A percentile compares a stretch with the other conserved stretches of the same genome.
phyloP scores from a whole-genome alignment of 2,888 invertebrate genomes.

The Scrobipalpa atriplicella region DNA sequence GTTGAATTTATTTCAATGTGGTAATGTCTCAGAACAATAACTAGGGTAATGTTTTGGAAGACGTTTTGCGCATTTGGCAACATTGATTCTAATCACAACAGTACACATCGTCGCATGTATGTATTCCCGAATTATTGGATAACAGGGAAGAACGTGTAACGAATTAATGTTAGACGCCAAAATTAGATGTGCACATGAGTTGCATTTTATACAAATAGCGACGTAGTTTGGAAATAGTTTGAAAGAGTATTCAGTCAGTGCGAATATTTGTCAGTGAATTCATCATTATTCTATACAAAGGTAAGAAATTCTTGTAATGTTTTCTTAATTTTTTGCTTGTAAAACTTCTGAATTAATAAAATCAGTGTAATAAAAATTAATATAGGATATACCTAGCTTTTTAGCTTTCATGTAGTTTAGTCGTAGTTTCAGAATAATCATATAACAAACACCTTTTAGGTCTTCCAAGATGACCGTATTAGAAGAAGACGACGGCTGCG shows the following conservation, averaged over 20 bases:
- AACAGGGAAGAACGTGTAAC: constrained; percentile 29
- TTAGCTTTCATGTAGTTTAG: constrained; percentile 10
- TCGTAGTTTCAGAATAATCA: constrained; percentile 16
- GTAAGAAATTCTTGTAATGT: constrained; percentile 1
- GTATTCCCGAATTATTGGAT: constrained; percentile 28
- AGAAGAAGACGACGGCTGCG: constrained; percentile 39
- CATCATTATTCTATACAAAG: background rate
- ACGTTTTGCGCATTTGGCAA: constrained; percentile 16
- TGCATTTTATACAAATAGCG: constrained; percentile 45
- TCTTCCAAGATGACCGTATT: constrained; percentile 42
- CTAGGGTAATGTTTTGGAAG: background rate
- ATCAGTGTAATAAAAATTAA: background rate
- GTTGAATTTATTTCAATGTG: background rate
- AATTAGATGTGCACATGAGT: constrained; percentile 54
- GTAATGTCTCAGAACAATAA: too few species aligned
- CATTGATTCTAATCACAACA: constrained; percentile 16
- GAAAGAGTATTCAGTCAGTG: background rate
- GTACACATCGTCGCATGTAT: constrained; percentile 16
- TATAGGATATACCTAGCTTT: background rate
- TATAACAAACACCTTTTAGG: constrained; percentile 8
- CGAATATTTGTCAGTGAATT: background rate
- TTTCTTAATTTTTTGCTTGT: background rate
- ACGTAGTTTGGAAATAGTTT: constrained; percentile 36
- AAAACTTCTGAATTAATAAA: background rate
- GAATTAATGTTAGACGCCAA: constrained; percentile 45